A percentile compares a stretch with the other conserved stretches of the same genome.
phyloP scores from a whole-genome alignment of 2,888 invertebrate species.

The Ganaspis brasiliensis region DNA sequence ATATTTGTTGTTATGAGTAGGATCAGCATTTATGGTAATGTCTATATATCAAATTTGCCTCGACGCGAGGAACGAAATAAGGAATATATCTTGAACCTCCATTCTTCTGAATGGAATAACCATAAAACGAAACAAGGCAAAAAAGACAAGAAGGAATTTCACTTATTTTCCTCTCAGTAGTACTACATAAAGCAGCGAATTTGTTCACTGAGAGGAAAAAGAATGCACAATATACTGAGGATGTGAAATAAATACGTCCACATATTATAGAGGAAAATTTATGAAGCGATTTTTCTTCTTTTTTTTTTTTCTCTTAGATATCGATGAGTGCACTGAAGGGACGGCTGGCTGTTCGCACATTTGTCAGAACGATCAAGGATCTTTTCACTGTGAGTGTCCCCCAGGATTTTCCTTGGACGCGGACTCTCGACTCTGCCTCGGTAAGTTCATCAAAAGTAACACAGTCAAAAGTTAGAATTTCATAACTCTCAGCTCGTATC shows the following conservation, averaged over 20 bases:
- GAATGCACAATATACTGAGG: background rate
- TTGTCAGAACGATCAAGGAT: conserved; percentile 83
- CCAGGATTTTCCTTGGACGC: conserved; percentile 81
- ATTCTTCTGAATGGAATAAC: conserved; percentile 10
- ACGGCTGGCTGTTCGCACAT: conserved; percentile 83
- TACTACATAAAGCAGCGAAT: conserved; percentile 31
- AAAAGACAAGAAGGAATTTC: background rate
- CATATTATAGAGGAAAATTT: conserved; percentile 30
- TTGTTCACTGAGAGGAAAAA: conserved; percentile 23
- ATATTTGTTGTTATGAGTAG: background rate
- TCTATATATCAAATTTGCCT: background rate
- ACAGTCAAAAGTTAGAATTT: background rate
- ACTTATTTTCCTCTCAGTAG: conserved; percentile 7
- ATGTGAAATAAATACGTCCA: conserved; percentile 42
- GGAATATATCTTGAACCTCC: conserved; percentile 17
- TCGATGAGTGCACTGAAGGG: conserved; percentile 82
- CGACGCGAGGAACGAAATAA: background rate
- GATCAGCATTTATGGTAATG: conserved; percentile 35
- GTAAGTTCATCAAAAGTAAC: conserved; percentile 69
- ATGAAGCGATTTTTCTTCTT: conserved; percentile 1
- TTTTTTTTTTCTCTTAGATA: conserved; percentile 82
- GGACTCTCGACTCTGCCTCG: conserved; percentile 81
- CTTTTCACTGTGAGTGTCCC: conserved; percentile 83
- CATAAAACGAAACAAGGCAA: conserved; percentile 16
- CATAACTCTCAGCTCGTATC: background rate